Conservation (phyloP, 2,888 invertebrate species). For the Pemphredon lugubris region DNA sequence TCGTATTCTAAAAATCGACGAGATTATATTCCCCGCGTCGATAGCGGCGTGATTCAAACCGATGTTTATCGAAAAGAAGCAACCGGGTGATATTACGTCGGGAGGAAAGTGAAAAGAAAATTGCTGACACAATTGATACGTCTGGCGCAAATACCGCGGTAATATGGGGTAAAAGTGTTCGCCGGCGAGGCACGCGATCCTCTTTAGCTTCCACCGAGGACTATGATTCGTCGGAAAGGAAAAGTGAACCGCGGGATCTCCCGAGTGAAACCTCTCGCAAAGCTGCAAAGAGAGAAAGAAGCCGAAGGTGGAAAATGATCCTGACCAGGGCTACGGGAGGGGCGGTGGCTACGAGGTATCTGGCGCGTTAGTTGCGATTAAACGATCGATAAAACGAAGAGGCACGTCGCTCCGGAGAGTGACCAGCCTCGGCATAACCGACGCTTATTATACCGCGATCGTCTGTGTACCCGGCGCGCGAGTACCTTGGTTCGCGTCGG, state of each 20-base stretch:
- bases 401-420: slow-evolving; percentile 4
- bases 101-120: slow-evolving; percentile 20
- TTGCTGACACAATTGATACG: slow-evolving; percentile 24
- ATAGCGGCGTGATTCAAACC: too few species aligned
- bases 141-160: slow-evolving; percentile 20
- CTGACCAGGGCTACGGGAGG: slow-evolving; percentile 1
- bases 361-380: slow-evolving; percentile 32
- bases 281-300: background rate
- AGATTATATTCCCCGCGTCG: too few species aligned
- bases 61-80: too few species aligned
- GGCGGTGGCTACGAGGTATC: slow-evolving; percentile 16
- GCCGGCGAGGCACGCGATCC: slow-evolving; percentile 21
- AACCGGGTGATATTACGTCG: slow-evolving; percentile 30
- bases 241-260: slow-evolving; percentile 27
- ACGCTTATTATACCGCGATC: background rate
- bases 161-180: slow-evolving; percentile 6
- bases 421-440: slow-evolving; percentile 25
- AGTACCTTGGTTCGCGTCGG: too few species aligned
- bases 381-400: slow-evolving; percentile 39
- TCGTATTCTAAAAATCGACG: too few species aligned
- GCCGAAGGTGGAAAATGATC: slow-evolving; percentile 21
- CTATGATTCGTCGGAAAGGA: slow-evolving; percentile 12
- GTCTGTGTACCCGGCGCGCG: background rate
- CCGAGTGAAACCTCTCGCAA: slow-evolving; percentile 13
- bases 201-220: slow-evolving; percentile 25